Conservation (phyloP, 2,888 invertebrate species). For the Hirtodrosophila duncani region DNA sequence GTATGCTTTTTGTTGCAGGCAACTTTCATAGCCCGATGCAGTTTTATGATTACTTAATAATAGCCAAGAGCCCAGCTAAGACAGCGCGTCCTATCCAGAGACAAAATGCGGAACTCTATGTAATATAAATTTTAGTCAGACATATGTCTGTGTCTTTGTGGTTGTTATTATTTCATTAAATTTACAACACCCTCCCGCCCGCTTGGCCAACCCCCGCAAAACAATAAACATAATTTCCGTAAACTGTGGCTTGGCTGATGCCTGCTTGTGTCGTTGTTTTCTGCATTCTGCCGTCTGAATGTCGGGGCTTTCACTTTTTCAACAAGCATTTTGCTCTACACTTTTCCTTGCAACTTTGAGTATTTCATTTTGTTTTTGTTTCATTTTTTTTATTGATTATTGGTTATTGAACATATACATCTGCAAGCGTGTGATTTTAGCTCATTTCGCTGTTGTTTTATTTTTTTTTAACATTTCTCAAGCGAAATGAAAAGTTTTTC, state of each 20-base stretch:
- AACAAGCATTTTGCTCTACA: slow-evolving; percentile 42
- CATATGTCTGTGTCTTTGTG: slow-evolving; percentile 22
- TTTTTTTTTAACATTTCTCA: slow-evolving; percentile 14
- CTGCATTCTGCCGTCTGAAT: slow-evolving; percentile 33
- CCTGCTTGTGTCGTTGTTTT: slow-evolving; percentile 33
- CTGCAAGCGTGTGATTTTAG: slow-evolving; percentile 27
- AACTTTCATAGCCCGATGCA: too few species aligned
- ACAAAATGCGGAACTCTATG: slow-evolving; percentile 62
- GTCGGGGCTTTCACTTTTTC: slow-evolving; percentile 61
- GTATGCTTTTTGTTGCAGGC: too few species aligned
- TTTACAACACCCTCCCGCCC: slow-evolving; percentile 2
- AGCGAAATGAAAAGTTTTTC: slow-evolving; percentile 62
- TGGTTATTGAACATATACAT: slow-evolving; percentile 47
- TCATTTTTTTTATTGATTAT: slow-evolving; percentile 60
- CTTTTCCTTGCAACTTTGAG: slow-evolving; percentile 52
- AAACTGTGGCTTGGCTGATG: slow-evolving; percentile 15
- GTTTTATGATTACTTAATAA: too few species aligned
- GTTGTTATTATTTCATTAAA: too few species aligned
- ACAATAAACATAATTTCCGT: slow-evolving; percentile 50
- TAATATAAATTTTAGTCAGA: slow-evolving; percentile 41
- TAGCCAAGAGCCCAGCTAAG: too few species aligned
- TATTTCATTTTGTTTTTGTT: too few species aligned
- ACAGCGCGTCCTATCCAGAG: too few species aligned
- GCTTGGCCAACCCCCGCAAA: slow-evolving; percentile 5
- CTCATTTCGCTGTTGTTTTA: slow-evolving; percentile 24